Evolutionary conservation across 1,140 invertebrate genomes (phyloP).

Genomic region (Cyrtorhinus lividipennis): DNA sequence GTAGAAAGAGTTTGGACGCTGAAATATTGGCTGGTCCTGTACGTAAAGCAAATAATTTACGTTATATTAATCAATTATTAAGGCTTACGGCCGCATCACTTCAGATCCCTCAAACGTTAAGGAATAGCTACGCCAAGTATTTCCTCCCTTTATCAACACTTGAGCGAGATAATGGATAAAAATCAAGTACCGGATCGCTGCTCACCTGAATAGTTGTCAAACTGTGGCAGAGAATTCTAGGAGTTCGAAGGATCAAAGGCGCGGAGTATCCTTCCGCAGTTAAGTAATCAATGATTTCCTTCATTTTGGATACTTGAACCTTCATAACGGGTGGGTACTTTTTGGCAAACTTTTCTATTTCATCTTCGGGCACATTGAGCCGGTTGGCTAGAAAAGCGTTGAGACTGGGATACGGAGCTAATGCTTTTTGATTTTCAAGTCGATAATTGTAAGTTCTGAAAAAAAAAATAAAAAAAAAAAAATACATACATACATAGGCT

Average conservation of each 20-base stretch:
- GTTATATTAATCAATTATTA: too few species aligned
- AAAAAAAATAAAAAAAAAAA: conserved; percentile 13
- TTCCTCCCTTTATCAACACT: too few species aligned
- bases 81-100: too few species aligned
- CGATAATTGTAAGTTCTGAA: conserved; percentile 20
- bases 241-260: conserved; percentile 22
- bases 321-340: conserved; percentile 22
- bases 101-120: too few species aligned
- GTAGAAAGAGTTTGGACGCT: too few species aligned
- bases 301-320: conserved; percentile 25
- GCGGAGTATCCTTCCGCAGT: conserved; percentile 24
- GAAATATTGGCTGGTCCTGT: too few species aligned
- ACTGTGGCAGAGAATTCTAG: conserved; percentile 26
- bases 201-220: conserved; percentile 23
- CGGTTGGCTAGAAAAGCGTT: conserved; percentile 21
- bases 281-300: conserved; percentile 27
- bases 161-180: too few species aligned
- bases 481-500: too few species aligned
- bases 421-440: conserved; percentile 18
- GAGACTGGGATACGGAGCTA: conserved; percentile 17
- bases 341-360: conserved; percentile 17
- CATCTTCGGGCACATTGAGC: conserved; percentile 17
- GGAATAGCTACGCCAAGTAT: too few species aligned
- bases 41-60: too few species aligned
- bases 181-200: neutral